Conservation (phyloP, 2,888 invertebrate genomes). For the Rutpela maculata region DNA sequence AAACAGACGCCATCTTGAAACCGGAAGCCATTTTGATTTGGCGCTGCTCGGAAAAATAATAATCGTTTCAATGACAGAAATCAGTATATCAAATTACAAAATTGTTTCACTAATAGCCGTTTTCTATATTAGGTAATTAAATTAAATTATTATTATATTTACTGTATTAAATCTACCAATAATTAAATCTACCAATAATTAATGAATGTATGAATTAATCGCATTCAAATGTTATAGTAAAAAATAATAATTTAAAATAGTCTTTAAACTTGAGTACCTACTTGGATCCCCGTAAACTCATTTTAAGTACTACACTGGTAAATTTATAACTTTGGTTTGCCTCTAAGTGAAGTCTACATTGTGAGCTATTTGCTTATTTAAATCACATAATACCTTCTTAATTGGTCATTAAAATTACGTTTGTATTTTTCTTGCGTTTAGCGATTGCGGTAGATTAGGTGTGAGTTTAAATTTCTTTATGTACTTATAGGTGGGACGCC, state of each 20-base stretch:
- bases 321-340: background rate
- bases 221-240: no score
- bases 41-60: no score
- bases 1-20: no score
- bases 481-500: background rate
- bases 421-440: constrained; percentile 13
- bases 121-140: no score
- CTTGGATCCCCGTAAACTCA: background rate
- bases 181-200: no score
- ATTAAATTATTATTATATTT: no score
- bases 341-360: background rate
- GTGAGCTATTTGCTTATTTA: constrained; percentile 25
- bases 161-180: no score
- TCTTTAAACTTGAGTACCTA: background rate
- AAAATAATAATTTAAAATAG: no score
- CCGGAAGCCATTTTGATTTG: no score
- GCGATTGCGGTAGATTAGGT: constrained; percentile 1
- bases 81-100: no score
- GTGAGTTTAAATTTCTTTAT: background rate
- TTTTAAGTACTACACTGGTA: background rate
- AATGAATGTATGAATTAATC: background rate
- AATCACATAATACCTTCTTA: constrained; percentile 14
- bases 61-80: no score
- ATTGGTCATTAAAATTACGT: constrained; percentile 32
- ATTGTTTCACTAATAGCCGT: no score